These are phyloP conservation scores for Siphlonurus alternatus DNA, from an alignment of 2,888 invertebrate genomes.

Conservation along the genomic window DNA sequence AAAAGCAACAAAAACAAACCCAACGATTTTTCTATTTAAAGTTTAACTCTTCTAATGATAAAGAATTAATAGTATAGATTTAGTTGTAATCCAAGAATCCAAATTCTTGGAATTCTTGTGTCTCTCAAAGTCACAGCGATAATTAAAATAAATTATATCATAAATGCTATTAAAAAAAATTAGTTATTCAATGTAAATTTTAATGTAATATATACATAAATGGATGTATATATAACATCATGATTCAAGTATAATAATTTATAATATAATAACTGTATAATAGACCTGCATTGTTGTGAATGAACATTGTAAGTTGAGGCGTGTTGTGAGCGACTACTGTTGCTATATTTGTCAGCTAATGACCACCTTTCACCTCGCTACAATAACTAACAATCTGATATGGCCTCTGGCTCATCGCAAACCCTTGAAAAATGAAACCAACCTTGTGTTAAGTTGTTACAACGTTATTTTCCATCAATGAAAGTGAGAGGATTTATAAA, in stretches of 20 bases:
- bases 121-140: too few species aligned
- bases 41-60: too few species aligned
- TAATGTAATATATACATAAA: not conserved
- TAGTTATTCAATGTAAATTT: too few species aligned
- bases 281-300: not conserved
- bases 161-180: too few species aligned
- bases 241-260: not conserved
- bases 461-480: not conserved
- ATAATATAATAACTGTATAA: not conserved
- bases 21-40: too few species aligned
- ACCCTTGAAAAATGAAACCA: not conserved
- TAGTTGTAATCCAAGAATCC: too few species aligned
- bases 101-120: too few species aligned
- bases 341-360: not conserved
- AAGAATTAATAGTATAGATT: too few species aligned
- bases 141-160: too few species aligned
- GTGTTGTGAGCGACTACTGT: not conserved
- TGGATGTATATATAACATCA: not conserved
- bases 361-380: not conserved
- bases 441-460: not conserved
- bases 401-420: not conserved
- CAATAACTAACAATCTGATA: not conserved
- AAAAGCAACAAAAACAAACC: too few species aligned
- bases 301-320: not conserved
- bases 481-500: not conserved